Conservation (phyloP, 1,140 invertebrate species). For the Diachasmimorpha longicaudata region DNA sequence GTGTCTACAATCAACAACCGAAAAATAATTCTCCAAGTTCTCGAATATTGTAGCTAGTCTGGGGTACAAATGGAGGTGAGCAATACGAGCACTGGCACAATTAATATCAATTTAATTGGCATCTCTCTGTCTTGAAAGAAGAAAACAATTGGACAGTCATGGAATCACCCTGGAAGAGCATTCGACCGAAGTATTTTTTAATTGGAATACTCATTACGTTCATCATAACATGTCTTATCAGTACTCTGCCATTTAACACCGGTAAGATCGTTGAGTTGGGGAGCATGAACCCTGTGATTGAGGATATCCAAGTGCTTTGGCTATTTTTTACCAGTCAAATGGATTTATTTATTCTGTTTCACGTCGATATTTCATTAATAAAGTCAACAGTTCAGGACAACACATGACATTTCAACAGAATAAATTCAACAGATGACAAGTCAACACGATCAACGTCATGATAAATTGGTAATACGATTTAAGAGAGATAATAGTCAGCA, state of each 20-base stretch:
- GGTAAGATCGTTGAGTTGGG: slow-evolving; percentile 41
- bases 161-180: slow-evolving; percentile 44
- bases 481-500: too few species aligned
- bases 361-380: too few species aligned
- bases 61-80: background rate
- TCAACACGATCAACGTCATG: too few species aligned
- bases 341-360: too few species aligned
- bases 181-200: slow-evolving; percentile 54
- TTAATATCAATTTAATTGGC: background rate
- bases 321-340: too few species aligned
- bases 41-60: background rate
- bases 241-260: slow-evolving; percentile 50
- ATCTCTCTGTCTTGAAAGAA: slow-evolving; percentile 3
- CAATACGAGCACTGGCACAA: background rate
- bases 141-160: slow-evolving; percentile 28
- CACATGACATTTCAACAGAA: too few species aligned
- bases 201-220: slow-evolving; percentile 55
- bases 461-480: too few species aligned
- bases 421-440: too few species aligned
- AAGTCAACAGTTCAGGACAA: too few species aligned
- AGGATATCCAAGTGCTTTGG: too few species aligned
- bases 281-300: background rate
- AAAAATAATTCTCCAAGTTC: background rate
- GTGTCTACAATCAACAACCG: background rate
- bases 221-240: slow-evolving; percentile 54